phyloP scores from a whole-genome alignment of 1,140 invertebrate species.

The Drosophila kikkawai region DNA sequence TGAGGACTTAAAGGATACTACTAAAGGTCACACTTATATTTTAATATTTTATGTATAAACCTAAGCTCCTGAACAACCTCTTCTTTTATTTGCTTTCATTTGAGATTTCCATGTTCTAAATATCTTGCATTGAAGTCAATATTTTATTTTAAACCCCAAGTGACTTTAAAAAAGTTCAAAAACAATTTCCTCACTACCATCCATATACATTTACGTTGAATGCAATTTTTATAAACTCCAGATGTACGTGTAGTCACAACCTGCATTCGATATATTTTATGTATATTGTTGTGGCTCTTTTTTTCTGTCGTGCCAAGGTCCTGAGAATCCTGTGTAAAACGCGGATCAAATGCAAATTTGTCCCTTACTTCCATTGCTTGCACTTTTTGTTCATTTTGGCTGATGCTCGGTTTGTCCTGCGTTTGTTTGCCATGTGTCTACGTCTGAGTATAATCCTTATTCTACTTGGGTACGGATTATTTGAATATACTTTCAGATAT shows the following conservation, averaged over 20 bases:
- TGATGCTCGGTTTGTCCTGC: constrained; percentile 10
- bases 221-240: constrained; percentile 44
- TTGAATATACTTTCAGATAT: constrained; percentile 17
- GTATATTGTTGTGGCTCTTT: constrained; percentile 28
- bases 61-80: too few relatives aligned
- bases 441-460: constrained; percentile 43
- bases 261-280: constrained; percentile 52
- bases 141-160: not conserved
- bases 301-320: constrained; percentile 22
- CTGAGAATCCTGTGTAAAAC: constrained; percentile 37
- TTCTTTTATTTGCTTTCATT: not conserved
- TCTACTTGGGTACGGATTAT: constrained; percentile 11
- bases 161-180: constrained; percentile 20
- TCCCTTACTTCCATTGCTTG: constrained; percentile 20
- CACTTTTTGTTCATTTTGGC: constrained; percentile 25
- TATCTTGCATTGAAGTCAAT: not conserved
- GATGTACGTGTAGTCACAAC: constrained; percentile 14
- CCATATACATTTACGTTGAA: constrained; percentile 13
- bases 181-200: constrained; percentile 5
- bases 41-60: not conserved
- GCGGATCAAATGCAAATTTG: constrained; percentile 72
- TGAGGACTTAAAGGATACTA: not conserved
- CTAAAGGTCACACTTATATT: too few relatives aligned
- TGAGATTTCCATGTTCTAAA: too few relatives aligned
- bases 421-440: constrained; percentile 55